Conservation (phyloP, 2,113 vertebrate species). For the rat (Rattus norvegicus) region DNA sequence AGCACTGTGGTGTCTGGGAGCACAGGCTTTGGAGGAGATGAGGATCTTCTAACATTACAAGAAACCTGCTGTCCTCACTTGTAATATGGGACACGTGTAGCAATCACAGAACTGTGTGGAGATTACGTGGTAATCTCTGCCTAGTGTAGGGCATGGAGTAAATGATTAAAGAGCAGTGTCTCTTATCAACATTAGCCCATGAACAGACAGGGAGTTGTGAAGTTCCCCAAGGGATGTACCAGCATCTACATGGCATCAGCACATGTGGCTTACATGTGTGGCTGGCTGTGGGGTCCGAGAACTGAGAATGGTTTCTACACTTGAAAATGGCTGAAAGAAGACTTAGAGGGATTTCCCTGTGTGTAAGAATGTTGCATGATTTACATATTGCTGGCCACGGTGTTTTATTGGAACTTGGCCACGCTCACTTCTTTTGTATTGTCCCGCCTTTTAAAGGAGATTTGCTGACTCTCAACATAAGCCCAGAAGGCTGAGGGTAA, state of each 20-base stretch:
- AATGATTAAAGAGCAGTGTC: background rate
- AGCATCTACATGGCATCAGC: background rate
- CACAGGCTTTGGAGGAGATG: background rate
- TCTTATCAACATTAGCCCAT: background rate
- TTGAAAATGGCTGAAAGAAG: background rate
- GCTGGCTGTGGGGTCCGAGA: background rate
- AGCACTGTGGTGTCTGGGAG: background rate
- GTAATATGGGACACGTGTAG: background rate
- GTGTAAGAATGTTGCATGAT: background rate
- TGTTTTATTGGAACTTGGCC: background rate
- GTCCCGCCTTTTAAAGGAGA: background rate
- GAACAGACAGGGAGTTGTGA: background rate
- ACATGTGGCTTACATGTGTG: background rate
- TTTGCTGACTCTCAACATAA: background rate
- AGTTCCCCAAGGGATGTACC: background rate
- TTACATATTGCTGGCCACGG: background rate
- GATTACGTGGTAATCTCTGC: background rate
- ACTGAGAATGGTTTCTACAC: background rate
- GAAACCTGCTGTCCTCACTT: background rate
- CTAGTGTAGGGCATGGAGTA: background rate
- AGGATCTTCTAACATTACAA: background rate
- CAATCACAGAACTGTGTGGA: background rate
- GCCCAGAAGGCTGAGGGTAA: background rate
- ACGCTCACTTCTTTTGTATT: background rate
- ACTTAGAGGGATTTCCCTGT: background rate